Percentiles rank a stretch among this genome's conserved stretches.
These are phyloP conservation scores for Stichodactyla mertensii DNA, from an alignment of 64 coral and sea anemone genomes.

Conservation along the genomic window DNA sequence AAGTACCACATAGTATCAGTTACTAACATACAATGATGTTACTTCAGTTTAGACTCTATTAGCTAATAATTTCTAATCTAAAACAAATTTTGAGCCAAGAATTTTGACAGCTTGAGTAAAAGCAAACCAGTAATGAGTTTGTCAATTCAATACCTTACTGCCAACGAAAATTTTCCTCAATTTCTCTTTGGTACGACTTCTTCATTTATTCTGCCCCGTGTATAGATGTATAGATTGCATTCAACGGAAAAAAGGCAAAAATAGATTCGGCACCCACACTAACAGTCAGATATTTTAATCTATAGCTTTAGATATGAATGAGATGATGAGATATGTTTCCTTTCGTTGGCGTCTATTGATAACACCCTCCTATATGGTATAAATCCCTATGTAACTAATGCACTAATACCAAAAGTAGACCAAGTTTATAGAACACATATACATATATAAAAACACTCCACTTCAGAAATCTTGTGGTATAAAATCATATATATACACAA, in stretches of 20 bases:
- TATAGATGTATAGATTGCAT: background rate
- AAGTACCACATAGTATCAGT: too few species aligned
- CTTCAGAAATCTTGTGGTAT: too few species aligned
- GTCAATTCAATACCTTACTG: background rate
- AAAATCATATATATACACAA: too few species aligned
- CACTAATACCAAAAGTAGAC: constrained; percentile 7
- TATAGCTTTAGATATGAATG: background rate
- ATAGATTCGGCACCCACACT: background rate
- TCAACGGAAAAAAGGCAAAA: background rate
- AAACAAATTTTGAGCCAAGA: too few species aligned
- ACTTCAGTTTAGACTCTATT: too few species aligned
- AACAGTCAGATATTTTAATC: constrained; percentile 13
- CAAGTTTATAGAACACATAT: background rate
- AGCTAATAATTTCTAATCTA: too few species aligned
- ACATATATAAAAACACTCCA: background rate
- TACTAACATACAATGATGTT: too few species aligned
- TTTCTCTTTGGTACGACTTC: background rate
- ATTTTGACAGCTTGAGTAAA: too few species aligned
- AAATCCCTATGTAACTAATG: background rate
- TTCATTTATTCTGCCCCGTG: background rate
- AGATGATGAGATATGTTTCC: background rate
- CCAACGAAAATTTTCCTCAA: background rate
- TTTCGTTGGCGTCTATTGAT: background rate
- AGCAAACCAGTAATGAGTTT: too few species aligned
- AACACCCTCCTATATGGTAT: background rate